Evolutionary conservation across 2,888 invertebrate species (phyloP).

Genomic region (Latrodectus elegans): DNA sequence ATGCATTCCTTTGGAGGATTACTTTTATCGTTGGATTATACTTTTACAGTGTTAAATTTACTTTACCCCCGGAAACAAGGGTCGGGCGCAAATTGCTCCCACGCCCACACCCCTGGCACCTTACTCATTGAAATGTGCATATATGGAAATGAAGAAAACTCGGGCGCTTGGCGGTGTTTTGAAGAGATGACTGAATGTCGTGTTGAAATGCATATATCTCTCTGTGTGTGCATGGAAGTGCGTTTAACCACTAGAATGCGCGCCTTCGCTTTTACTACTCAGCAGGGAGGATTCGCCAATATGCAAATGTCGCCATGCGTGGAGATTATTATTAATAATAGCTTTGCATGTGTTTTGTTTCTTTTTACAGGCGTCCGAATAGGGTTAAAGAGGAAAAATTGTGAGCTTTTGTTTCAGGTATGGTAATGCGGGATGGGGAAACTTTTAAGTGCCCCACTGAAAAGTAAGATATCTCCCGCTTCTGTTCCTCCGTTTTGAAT

Average conservation of each 20-base stretch:
- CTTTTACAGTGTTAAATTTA: conserved; percentile 67
- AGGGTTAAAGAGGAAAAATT: conserved; percentile 31
- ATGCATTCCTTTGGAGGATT: conserved; percentile 53
- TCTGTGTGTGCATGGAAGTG: conserved; percentile 47
- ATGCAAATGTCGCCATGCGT: conserved; percentile 60
- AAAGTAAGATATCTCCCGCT: conserved; percentile 47
- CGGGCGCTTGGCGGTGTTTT: conserved; percentile 33
- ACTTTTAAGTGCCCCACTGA: conserved; percentile 65
- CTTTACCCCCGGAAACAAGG: conserved; percentile 44
- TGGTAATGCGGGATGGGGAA: conserved; percentile 58
- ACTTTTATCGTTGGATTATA: conserved; percentile 65
- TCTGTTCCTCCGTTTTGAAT: conserved; percentile 46
- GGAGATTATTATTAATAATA: conserved; percentile 69
- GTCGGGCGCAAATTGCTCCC: conserved; percentile 56
- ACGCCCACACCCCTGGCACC: conserved; percentile 14
- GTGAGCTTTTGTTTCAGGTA: conserved; percentile 48
- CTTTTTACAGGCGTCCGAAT: conserved; percentile 20
- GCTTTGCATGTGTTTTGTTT: conserved; percentile 63
- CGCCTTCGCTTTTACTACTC: conserved; percentile 38
- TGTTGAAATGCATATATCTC: conserved; percentile 58
- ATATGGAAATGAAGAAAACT: conserved; percentile 63
- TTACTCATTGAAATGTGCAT: conserved; percentile 68
- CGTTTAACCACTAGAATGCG: conserved; percentile 16
- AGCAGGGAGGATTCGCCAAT: conserved; percentile 48
- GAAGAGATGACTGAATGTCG: conserved; percentile 53